phyloP scores from a whole-genome alignment of 2,113 vertebrate species.

The Vulpes ferrilata region DNA sequence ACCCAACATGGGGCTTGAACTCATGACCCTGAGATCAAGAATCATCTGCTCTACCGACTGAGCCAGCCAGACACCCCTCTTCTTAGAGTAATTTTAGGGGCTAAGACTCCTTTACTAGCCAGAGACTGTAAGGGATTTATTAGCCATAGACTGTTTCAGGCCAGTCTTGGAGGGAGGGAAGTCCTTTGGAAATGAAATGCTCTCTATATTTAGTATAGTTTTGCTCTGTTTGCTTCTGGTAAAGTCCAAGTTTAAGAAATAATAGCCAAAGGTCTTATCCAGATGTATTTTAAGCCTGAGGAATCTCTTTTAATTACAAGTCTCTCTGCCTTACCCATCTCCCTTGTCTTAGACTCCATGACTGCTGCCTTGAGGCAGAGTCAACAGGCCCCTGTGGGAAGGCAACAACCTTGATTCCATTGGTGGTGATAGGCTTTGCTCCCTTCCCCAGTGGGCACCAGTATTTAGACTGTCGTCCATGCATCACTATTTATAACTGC shows the following conservation, averaged over 20 bases:
- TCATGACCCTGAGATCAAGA: not conserved
- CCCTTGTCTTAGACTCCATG: not conserved
- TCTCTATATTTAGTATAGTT: not conserved
- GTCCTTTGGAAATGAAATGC: not conserved
- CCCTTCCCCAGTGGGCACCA: not conserved
- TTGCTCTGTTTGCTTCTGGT: slow-evolving; percentile 33
- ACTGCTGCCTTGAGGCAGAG: not conserved
- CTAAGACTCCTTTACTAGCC: not conserved
- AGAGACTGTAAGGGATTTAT: not conserved
- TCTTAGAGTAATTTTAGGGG: not conserved
- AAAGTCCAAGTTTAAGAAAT: not conserved
- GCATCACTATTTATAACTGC: not conserved
- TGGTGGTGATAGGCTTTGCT: not conserved
- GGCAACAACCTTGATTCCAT: not conserved
- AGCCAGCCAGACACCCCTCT: not conserved
- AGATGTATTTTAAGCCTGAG: not conserved
- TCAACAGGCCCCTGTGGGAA: not conserved
- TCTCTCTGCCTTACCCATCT: not conserved
- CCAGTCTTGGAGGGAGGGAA: not conserved
- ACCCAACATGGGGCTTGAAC: not conserved
- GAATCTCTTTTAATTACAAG: not conserved
- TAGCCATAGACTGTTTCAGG: not conserved
- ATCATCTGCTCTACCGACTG: not conserved
- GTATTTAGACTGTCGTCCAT: not conserved
- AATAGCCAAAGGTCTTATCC: not conserved